Percentiles rank a stretch among this genome's conserved stretches.
These are phyloP conservation scores for Oxyura jamaicensis DNA, from an alignment of 2,113 vertebrate genomes.

Conservation along the genomic window DNA sequence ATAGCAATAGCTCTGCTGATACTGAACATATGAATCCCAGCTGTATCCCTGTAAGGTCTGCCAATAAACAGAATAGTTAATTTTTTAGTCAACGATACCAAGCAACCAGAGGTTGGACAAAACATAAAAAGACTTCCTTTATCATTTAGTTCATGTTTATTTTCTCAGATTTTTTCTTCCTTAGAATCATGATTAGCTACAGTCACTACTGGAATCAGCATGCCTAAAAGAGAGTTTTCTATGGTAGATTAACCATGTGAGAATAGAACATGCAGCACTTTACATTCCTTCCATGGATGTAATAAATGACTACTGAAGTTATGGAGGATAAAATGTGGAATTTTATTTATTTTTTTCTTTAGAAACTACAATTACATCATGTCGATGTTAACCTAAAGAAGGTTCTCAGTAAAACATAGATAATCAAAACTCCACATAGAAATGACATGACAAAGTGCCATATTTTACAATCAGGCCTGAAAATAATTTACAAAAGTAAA, in stretches of 20 bases:
- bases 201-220: not conserved
- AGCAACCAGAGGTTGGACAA: not conserved
- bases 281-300: not conserved
- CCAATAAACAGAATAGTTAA: conserved; percentile 25
- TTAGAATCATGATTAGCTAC: not conserved
- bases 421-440: not conserved
- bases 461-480: not conserved
- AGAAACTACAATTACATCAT: not conserved
- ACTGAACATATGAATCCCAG: conserved; percentile 25
- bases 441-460: not conserved
- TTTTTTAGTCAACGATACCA: not conserved
- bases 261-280: not conserved
- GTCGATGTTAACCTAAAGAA: not conserved
- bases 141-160: not conserved
- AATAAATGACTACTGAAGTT: not conserved
- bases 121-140: not conserved
- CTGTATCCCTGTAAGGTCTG: not conserved
- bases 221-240: not conserved
- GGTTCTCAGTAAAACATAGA: not conserved
- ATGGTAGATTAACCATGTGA: not conserved
- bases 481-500: not conserved
- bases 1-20: conserved; percentile 25
- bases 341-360: not conserved
- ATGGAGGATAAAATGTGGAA: not conserved
- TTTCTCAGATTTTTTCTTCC: not conserved